Evolutionary conservation across 2,797 vertebrate genomes (phyloP).

Genomic region (Crocodylus rhombifer): DNA sequence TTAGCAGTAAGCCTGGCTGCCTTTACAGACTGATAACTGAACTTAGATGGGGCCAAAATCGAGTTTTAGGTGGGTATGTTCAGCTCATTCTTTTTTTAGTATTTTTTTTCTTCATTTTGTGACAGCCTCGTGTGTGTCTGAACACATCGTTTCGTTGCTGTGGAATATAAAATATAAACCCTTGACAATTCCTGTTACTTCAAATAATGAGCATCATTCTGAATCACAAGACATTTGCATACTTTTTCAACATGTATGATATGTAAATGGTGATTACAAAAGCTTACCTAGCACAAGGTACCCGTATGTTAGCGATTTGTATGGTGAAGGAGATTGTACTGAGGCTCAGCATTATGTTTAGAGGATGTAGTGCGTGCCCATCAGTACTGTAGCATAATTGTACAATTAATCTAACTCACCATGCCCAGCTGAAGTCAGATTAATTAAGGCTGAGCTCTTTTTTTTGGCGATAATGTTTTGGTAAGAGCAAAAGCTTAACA

Average conservation of each 20-base stretch:
- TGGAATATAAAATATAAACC: conserved; percentile 50
- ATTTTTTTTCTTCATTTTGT: conserved; percentile 31
- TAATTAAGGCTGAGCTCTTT: neutral
- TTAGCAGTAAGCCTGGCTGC: neutral
- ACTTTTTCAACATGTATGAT: conserved; percentile 66
- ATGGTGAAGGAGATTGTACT: conserved; percentile 50
- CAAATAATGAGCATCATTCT: conserved; percentile 59
- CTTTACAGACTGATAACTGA: neutral
- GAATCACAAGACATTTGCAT: conserved; percentile 67
- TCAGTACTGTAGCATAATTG: neutral
- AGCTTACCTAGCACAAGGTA: conserved; percentile 42
- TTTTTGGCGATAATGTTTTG: accelerated
- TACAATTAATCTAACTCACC: neutral
- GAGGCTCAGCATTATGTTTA: conserved; percentile 20
- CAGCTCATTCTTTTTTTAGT: neutral
- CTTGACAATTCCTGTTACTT: conserved; percentile 57
- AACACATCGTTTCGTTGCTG: conserved; percentile 42
- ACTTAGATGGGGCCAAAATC: neutral
- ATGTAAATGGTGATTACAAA: conserved; percentile 64
- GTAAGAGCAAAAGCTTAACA: neutral
- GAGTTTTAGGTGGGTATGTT: neutral
- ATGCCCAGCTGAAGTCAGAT: neutral
- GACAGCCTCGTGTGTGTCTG: conserved; percentile 1
- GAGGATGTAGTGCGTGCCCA: neutral
- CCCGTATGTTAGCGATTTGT: conserved; percentile 49